phyloP scores from a whole-genome alignment of 2,113 vertebrate genomes.

The Hippocampus abdominalis region DNA sequence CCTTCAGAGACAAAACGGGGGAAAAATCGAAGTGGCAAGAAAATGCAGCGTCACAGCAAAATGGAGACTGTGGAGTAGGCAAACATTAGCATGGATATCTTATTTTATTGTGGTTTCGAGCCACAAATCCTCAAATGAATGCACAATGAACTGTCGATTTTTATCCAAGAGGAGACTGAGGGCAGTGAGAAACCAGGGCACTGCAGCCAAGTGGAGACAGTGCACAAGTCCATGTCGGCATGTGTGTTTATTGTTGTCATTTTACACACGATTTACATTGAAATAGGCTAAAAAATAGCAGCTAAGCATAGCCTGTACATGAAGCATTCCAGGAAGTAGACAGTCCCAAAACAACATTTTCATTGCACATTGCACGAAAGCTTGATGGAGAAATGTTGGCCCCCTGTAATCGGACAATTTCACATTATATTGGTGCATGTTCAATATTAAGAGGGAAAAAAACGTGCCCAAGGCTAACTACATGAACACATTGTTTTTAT shows the following conservation, averaged over 20 bases:
- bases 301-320: neutral
- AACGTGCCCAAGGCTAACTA: neutral
- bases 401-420: constrained; percentile 50
- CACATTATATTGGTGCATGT: constrained; percentile 32
- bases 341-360: constrained; percentile 17
- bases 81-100: neutral
- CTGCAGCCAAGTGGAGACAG: neutral
- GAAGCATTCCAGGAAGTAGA: constrained; percentile 13
- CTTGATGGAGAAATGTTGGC: constrained; percentile 64
- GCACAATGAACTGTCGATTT: neutral
- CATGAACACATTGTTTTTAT: neutral
- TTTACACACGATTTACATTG: neutral
- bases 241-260: constrained; percentile 2
- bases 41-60: neutral
- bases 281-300: neutral
- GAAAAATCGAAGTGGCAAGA: neutral
- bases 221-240: neutral
- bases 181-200: neutral
- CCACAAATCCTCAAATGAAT: neutral
- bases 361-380: constrained; percentile 37
- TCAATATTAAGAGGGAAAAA: constrained; percentile 3
- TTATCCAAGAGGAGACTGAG: neutral
- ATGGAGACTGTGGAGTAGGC: neutral
- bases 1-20: neutral
- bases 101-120: neutral